A percentile compares a stretch with the other conserved stretches of the same genome.
phyloP scores from a whole-genome alignment of 2,113 vertebrate species.

The Onychostruthus taczanowskii region DNA sequence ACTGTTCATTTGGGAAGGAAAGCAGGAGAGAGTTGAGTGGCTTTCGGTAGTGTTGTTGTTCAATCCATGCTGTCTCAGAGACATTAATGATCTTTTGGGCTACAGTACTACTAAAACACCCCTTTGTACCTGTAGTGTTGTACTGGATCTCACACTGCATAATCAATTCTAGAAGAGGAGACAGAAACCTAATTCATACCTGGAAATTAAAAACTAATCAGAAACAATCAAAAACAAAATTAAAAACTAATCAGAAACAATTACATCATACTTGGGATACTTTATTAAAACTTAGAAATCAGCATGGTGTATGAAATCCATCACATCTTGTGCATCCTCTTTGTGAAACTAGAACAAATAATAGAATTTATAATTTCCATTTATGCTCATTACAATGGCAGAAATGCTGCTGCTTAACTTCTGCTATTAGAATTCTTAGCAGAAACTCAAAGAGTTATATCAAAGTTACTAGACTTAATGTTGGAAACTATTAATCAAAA shows the following conservation, averaged over 20 bases:
- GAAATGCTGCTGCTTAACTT: constrained; percentile 20
- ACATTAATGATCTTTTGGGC: not conserved
- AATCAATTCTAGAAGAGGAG: not conserved
- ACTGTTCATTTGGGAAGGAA: not conserved
- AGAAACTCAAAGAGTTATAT: not conserved
- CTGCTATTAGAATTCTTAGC: constrained; percentile 14
- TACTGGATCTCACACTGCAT: not conserved
- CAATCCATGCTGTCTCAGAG: not conserved
- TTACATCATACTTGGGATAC: not conserved
- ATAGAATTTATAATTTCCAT: not conserved
- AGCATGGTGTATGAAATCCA: not conserved
- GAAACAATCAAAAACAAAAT: not conserved
- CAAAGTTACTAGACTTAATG: not conserved
- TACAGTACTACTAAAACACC: not conserved
- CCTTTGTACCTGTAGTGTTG: not conserved
- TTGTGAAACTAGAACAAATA: not conserved
- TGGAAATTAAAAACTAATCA: not conserved
- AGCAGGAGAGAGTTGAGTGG: not conserved
- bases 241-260: not conserved
- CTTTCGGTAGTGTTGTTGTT: not conserved
- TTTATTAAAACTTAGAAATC: not conserved
- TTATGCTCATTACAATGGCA: constrained; percentile 7
- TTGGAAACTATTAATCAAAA: not conserved
- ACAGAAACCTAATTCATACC: not conserved
- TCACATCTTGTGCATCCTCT: not conserved